These are phyloP conservation scores for Lacanobia oleracea DNA, from an alignment of 2,888 invertebrate genomes.

Conservation along the genomic window DNA sequence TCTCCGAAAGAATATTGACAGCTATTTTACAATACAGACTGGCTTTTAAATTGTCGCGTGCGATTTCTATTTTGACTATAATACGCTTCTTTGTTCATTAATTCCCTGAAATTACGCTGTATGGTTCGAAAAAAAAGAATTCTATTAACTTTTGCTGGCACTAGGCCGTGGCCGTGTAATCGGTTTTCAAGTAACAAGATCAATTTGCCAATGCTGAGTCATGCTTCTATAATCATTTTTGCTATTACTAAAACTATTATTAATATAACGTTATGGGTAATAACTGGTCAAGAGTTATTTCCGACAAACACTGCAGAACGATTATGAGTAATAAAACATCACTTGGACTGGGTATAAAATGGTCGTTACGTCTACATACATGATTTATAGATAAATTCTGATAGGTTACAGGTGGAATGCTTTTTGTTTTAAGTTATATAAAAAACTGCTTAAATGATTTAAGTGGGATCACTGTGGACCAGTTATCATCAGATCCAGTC, in stretches of 20 bases:
- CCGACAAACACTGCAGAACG: slow-evolving; percentile 35
- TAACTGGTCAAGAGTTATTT: slow-evolving; percentile 29
- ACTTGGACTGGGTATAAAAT: slow-evolving; percentile 49
- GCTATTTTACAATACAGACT: neutral
- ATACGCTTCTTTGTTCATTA: slow-evolving; percentile 31
- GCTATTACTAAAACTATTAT: slow-evolving; percentile 46
- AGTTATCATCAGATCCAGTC: too few species aligned
- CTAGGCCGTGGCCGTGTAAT: neutral
- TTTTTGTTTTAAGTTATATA: slow-evolving; percentile 14
- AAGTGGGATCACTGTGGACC: slow-evolving; percentile 16
- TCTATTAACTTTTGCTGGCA: slow-evolving; percentile 28
- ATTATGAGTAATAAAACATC: slow-evolving; percentile 59
- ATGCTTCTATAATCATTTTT: slow-evolving; percentile 49
- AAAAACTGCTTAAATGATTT: slow-evolving; percentile 11
- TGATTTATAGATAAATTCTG: slow-evolving; percentile 45
- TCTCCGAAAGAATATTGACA: slow-evolving; percentile 1
- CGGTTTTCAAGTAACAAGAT: slow-evolving; percentile 42
- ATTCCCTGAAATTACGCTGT: slow-evolving; percentile 31
- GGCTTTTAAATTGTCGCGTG: slow-evolving; percentile 17
- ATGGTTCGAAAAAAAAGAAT: slow-evolving; percentile 28
- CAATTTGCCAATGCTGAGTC: slow-evolving; percentile 51
- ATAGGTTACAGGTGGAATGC: slow-evolving; percentile 39
- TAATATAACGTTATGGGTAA: slow-evolving; percentile 34
- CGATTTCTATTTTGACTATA: slow-evolving; percentile 9
- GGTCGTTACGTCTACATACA: slow-evolving; percentile 49